A percentile compares a stretch with the other conserved stretches of the same genome.
Conservation (phyloP, 2,888 invertebrate genomes). For the Volucella bombylans region DNA sequence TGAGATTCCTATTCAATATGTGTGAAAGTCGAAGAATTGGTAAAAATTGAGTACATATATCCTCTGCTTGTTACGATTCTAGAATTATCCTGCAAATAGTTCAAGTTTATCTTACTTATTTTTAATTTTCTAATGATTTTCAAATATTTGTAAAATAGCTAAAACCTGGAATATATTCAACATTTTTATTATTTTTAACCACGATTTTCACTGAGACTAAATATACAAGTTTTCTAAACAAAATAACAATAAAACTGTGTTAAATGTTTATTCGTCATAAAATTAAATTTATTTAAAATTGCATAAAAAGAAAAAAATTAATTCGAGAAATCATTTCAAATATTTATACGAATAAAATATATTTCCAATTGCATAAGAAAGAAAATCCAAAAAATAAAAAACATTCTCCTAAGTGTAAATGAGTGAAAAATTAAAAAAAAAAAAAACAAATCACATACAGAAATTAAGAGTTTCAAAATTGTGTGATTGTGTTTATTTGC, state of each 20-base stretch:
- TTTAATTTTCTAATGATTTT: too few species aligned
- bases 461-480: slow-evolving; percentile 70
- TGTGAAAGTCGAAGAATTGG: too few species aligned
- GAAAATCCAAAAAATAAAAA: background rate
- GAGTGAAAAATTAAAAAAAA: slow-evolving; percentile 38
- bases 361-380: slow-evolving; percentile 36
- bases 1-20: too few species aligned
- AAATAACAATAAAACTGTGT: slow-evolving; percentile 50
- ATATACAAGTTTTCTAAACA: background rate
- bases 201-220: slow-evolving; percentile 29
- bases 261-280: slow-evolving; percentile 39
- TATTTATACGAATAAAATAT: slow-evolving; percentile 30
- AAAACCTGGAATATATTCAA: too few species aligned
- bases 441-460: slow-evolving; percentile 33
- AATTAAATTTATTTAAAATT: slow-evolving; percentile 26
- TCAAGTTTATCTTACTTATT: too few species aligned
- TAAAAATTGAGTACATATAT: too few species aligned
- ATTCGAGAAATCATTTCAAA: slow-evolving; percentile 29
- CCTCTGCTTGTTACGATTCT: too few species aligned
- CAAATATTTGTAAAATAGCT: too few species aligned
- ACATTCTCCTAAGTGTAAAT: slow-evolving; percentile 48
- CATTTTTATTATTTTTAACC: background rate
- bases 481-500: slow-evolving; percentile 56
- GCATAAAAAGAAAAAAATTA: slow-evolving; percentile 6
- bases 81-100: too few species aligned